These are phyloP conservation scores for Danionella dracula DNA, from an alignment of 2,797 vertebrate species.

Conservation along the genomic window DNA sequence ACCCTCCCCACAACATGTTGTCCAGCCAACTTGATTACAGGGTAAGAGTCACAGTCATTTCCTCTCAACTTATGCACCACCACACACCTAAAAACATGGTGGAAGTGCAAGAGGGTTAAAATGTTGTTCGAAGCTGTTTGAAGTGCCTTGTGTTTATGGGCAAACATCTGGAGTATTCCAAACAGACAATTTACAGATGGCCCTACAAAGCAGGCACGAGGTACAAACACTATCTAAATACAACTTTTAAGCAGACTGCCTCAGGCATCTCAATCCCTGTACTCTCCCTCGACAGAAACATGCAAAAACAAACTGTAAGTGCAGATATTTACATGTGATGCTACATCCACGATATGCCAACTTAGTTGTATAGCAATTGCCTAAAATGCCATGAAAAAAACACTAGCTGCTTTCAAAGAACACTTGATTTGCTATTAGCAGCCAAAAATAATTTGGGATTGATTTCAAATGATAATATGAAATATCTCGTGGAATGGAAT, in stretches of 20 bases:
- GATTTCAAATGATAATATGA: too few species aligned
- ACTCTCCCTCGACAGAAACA: constrained; percentile 20
- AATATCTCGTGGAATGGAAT: too few species aligned
- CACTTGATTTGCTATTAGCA: too few species aligned
- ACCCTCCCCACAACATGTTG: constrained; percentile 26
- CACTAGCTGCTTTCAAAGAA: too few species aligned
- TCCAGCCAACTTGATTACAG: constrained; percentile 62
- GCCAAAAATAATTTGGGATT: too few species aligned
- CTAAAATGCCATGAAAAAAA: too few species aligned
- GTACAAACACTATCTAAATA: constrained; percentile 44
- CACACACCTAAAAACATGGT: constrained; percentile 49
- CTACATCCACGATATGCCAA: neutral
- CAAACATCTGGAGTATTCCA: constrained; percentile 62
- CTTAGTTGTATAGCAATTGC: too few species aligned
- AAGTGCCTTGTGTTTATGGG: constrained; percentile 55
- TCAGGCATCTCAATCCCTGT: constrained; percentile 19
- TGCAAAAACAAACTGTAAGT: constrained; percentile 29
- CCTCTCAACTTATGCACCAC: constrained; percentile 61
- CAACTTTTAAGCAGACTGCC: constrained; percentile 34
- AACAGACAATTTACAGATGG: constrained; percentile 57
- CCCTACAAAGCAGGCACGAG: constrained; percentile 53
- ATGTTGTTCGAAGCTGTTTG: constrained; percentile 56
- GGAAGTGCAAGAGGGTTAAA: constrained; percentile 14
- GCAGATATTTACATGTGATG: neutral
- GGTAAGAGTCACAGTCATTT: constrained; percentile 50